These are phyloP conservation scores for Idaea biselata DNA, from an alignment of 2,888 invertebrate species.

Conservation along the genomic window DNA sequence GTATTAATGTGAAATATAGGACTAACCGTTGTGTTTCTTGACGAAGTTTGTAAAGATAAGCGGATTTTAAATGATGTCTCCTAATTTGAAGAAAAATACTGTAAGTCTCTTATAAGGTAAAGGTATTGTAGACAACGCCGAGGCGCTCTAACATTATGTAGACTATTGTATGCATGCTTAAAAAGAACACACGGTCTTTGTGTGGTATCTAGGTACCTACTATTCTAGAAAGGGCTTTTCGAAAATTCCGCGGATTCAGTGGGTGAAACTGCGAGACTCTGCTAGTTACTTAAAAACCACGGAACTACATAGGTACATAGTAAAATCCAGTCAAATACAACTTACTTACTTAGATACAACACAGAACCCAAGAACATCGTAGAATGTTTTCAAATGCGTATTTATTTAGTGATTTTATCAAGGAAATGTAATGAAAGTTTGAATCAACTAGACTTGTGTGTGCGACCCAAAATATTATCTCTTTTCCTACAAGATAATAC, in stretches of 20 bases:
- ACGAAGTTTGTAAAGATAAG: slow-evolving; percentile 35
- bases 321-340: background rate
- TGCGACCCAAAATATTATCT: background rate
- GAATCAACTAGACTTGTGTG: no score
- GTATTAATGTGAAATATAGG: slow-evolving; percentile 51
- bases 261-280: no score
- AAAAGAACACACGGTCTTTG: no score
- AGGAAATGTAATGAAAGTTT: background rate
- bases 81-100: slow-evolving; percentile 46
- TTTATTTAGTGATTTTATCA: background rate
- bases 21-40: slow-evolving; percentile 62
- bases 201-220: no score
- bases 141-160: no score
- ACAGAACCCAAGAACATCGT: background rate
- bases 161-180: no score
- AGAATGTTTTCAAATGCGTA: background rate
- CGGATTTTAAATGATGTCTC: slow-evolving; percentile 50
- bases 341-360: background rate
- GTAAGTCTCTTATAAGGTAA: slow-evolving; percentile 35
- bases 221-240: no score
- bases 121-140: no score
- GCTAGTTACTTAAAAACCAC: no score
- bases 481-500: background rate
- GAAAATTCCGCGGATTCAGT: no score
- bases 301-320: no score